These are phyloP conservation scores for Calcarius lapponicus DNA, from an alignment of 2,797 vertebrate genomes.

Conservation along the genomic window DNA sequence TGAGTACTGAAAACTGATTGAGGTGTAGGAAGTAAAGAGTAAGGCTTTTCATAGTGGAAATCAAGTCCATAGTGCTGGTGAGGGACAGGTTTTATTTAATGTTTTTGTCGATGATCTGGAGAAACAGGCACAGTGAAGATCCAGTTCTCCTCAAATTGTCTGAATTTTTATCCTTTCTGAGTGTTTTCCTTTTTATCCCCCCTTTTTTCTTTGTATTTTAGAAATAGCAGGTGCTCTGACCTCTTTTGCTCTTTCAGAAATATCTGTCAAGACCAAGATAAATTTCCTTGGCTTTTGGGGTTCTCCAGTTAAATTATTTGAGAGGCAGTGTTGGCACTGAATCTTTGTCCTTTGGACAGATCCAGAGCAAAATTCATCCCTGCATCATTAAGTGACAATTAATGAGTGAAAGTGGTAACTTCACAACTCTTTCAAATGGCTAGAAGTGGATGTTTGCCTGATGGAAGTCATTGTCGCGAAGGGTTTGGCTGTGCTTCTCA, in stretches of 20 bases:
- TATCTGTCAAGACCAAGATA: neutral
- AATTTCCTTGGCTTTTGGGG: neutral
- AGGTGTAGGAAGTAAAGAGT: neutral
- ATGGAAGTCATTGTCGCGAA: neutral
- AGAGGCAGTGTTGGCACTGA: neutral
- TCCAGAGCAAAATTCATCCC: neutral
- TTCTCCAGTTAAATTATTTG: neutral
- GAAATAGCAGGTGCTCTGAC: neutral
- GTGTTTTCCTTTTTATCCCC: accelerated
- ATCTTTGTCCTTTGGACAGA: neutral
- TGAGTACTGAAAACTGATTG: neutral
- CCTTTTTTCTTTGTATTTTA: neutral
- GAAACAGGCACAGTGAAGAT: neutral
- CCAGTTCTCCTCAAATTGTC: neutral
- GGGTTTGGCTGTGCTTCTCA: neutral
- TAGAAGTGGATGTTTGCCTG: neutral
- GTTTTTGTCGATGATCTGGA: neutral
- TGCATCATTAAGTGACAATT: neutral
- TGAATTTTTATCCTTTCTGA: neutral
- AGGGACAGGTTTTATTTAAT: neutral
- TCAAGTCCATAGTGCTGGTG: neutral
- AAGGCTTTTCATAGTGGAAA: neutral
- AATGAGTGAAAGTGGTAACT: neutral
- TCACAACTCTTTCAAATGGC: neutral
- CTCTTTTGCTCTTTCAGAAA: neutral